Conservation (phyloP, 2,888 invertebrate genomes). For the Zeuzera pyrina region DNA sequence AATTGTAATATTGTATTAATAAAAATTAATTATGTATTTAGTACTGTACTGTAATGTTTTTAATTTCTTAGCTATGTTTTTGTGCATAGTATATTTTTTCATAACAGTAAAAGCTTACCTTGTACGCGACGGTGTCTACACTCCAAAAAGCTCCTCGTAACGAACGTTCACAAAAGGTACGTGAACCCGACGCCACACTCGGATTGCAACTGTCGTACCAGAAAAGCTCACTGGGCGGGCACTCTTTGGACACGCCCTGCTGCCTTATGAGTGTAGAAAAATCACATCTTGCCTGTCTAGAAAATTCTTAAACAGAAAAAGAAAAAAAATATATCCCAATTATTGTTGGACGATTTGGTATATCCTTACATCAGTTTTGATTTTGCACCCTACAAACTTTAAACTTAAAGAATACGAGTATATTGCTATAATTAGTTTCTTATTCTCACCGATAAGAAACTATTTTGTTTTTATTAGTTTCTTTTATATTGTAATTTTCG, state of each 20-base stretch:
- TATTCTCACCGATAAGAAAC: too few relatives aligned
- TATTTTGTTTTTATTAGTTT: too few relatives aligned
- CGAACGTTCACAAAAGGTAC: slow-evolving; percentile 11
- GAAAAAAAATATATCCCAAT: too few relatives aligned
- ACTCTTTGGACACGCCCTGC: slow-evolving; percentile 45
- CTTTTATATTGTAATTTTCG: too few relatives aligned
- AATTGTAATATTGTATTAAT: too few relatives aligned
- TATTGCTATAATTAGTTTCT: too few relatives aligned
- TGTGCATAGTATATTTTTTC: neutral
- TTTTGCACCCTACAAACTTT: too few relatives aligned
- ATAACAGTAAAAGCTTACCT: slow-evolving; percentile 7
- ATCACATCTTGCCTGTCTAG: slow-evolving; percentile 2
- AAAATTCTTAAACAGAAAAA: slow-evolving; percentile 8
- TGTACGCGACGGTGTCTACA: neutral
- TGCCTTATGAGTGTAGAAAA: slow-evolving; percentile 15
- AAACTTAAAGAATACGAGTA: too few relatives aligned
- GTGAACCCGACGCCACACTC: slow-evolving; percentile 23
- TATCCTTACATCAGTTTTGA: too few relatives aligned
- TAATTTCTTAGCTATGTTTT: neutral
- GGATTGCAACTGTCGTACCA: slow-evolving; percentile 12
- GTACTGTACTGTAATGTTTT: too few relatives aligned
- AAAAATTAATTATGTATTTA: too few relatives aligned
- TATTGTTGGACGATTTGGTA: too few relatives aligned
- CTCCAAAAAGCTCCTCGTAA: neutral
- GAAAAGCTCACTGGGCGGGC: slow-evolving; percentile 44